phyloP scores from a whole-genome alignment of 2,888 invertebrate genomes.

The Tortrix viridana region DNA sequence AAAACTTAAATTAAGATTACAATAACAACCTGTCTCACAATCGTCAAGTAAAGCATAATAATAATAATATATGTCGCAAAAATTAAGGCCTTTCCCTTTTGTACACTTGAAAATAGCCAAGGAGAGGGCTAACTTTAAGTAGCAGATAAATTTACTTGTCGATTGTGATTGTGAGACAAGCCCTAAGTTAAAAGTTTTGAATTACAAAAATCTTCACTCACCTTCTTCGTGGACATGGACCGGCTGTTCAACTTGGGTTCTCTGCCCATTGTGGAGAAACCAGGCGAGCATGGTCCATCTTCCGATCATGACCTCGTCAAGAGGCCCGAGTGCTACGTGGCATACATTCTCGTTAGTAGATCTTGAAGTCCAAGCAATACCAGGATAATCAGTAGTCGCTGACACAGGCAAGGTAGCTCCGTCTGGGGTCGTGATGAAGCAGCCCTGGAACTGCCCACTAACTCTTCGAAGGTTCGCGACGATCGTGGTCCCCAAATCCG shows the following conservation, averaged over 20 bases:
- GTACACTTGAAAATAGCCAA: no score
- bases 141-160: no score
- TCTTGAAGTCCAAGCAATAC: constrained; percentile 24
- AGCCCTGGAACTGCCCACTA: constrained; percentile 29
- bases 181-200: no score
- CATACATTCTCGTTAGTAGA: constrained; percentile 18
- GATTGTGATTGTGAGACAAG: no score
- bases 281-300: constrained; percentile 29
- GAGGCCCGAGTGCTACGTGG: constrained; percentile 19
- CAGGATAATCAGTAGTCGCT: constrained; percentile 21
- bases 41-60: no score
- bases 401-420: constrained; percentile 32
- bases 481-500: constrained; percentile 11
- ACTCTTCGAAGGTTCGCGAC: constrained; percentile 24
- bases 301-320: constrained; percentile 23
- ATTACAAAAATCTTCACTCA: neutral
- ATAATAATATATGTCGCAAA: no score
- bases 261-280: constrained; percentile 26
- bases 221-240: constrained; percentile 23
- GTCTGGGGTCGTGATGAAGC: constrained; percentile 33
- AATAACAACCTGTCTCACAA: no score
- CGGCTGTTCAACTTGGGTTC: constrained; percentile 29
- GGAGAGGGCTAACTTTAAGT: no score
- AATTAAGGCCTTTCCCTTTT: no score
- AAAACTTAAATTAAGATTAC: no score